A percentile compares a stretch with the other conserved stretches of the same genome.
These are phyloP conservation scores for Tetrao urogallus DNA, from an alignment of 2,113 vertebrate genomes.

Conservation along the genomic window DNA sequence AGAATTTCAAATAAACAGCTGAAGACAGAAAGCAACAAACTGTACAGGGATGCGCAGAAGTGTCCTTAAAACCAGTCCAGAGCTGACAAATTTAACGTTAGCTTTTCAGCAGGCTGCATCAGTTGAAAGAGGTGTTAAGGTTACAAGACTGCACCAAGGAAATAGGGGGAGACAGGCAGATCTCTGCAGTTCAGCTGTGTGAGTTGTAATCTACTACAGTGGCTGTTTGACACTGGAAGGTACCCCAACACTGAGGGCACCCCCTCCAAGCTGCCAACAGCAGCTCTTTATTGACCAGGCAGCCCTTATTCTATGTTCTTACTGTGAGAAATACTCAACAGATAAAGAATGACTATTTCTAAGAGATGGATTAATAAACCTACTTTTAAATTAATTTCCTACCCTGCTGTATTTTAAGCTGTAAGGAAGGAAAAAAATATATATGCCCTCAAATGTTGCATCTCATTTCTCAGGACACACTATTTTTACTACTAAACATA, in stretches of 20 bases:
- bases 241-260: neutral
- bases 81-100: neutral
- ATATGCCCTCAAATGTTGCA: neutral
- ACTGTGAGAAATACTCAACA: neutral
- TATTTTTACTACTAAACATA: neutral
- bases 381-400: neutral
- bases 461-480: neutral
- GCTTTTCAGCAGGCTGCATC: neutral
- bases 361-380: neutral
- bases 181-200: neutral
- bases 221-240: neutral
- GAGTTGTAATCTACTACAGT: neutral
- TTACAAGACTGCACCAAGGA: neutral
- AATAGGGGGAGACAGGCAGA: neutral
- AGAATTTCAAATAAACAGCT: constrained; percentile 19
- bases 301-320: neutral
- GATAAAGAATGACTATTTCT: neutral
- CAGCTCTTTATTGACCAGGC: neutral
- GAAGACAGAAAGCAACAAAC: neutral
- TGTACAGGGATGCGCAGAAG: neutral
- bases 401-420: neutral
- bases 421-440: neutral
- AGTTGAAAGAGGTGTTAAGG: neutral
- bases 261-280: neutral
- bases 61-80: neutral